These are phyloP conservation scores for Pelusios castaneus DNA, from an alignment of 2,113 vertebrate genomes.

Conservation along the genomic window DNA sequence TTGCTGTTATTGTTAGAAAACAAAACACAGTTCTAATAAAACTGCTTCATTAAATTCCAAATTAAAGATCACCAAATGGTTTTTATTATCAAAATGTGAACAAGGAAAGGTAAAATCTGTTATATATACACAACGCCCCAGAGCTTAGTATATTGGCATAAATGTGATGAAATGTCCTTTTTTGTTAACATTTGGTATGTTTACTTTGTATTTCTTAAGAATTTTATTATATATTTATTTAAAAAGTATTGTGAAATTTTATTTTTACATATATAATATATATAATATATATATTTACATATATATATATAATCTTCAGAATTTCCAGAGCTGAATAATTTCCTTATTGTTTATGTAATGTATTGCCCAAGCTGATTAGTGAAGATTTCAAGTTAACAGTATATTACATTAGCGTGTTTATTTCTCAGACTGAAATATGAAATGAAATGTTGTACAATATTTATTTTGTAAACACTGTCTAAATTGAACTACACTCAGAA, in stretches of 20 bases:
- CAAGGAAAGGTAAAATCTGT: neutral
- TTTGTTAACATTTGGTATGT: no score
- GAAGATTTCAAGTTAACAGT: neutral
- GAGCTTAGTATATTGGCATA: neutral
- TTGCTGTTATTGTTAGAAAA: neutral
- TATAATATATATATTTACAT: no score
- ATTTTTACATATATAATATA: no score
- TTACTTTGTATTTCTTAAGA: no score
- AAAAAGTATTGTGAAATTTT: no score
- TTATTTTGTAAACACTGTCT: conserved; percentile 13
- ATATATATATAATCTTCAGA: no score
- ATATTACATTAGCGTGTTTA: neutral
- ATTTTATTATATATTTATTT: neutral
- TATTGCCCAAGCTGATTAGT: accelerated
- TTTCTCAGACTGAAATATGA: neutral
- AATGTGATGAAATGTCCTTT: no score
- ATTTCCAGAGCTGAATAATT: neutral
- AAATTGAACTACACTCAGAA: neutral
- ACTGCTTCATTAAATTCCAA: neutral
- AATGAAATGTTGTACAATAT: neutral
- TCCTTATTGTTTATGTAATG: neutral
- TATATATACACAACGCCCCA: neutral
- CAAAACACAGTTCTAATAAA: accelerated
- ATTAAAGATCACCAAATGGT: neutral
- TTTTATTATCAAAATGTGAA: neutral